phyloP scores from a whole-genome alignment of 2,888 invertebrate species.

The Lysandra coridon region DNA sequence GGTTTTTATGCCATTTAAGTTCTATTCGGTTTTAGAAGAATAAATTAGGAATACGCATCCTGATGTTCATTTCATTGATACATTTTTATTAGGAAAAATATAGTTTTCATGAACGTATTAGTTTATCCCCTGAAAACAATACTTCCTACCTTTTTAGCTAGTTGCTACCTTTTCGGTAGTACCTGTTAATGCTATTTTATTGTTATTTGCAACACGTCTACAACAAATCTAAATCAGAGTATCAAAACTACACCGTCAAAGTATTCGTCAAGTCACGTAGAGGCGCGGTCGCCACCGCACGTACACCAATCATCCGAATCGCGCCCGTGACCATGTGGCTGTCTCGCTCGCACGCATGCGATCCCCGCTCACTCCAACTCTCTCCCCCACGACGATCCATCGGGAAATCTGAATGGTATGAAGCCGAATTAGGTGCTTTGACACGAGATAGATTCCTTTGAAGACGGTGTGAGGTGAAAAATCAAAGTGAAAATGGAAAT shows the following conservation, averaged over 20 bases:
- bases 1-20: no score
- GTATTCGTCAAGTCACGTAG: slow-evolving; percentile 66
- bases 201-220: not conserved
- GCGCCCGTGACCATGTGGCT: slow-evolving; percentile 67
- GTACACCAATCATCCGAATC: slow-evolving; percentile 77
- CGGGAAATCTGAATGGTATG: slow-evolving; percentile 74
- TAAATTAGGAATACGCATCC: no score
- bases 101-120: no score
- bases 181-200: not conserved
- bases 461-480: slow-evolving; percentile 44
- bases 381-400: slow-evolving; percentile 57
- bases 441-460: slow-evolving; percentile 74
- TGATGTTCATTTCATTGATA: no score
- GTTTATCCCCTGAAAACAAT: no score
- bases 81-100: no score
- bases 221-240: slow-evolving; percentile 44
- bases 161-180: not conserved
- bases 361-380: slow-evolving; percentile 44
- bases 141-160: no score
- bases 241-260: slow-evolving; percentile 55
- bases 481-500: slow-evolving; percentile 23
- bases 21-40: no score
- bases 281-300: slow-evolving; percentile 71
- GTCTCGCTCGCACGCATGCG: slow-evolving; percentile 49
- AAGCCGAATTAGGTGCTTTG: slow-evolving; percentile 72